phyloP scores from a whole-genome alignment of 2,888 invertebrate genomes.

The Aphodius sticticus region DNA sequence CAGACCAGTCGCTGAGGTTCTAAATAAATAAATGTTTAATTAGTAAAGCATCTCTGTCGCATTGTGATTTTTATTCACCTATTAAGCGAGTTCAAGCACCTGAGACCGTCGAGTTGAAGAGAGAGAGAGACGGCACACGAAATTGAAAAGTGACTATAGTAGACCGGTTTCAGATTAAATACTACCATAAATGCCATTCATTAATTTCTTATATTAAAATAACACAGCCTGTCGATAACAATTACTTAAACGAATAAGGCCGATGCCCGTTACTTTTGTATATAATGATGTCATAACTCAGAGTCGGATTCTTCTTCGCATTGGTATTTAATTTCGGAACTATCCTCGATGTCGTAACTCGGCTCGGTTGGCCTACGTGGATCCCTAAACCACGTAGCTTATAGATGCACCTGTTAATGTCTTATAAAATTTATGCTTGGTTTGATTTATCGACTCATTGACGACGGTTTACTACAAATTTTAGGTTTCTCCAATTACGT shows the following conservation, averaged over 20 bases:
- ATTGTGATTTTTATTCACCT: constrained; percentile 22
- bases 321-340: neutral
- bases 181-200: constrained; percentile 23
- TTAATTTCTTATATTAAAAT: constrained; percentile 19
- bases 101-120: constrained; percentile 11
- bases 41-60: constrained; percentile 13
- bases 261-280: neutral
- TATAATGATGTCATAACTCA: constrained; percentile 4
- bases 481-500: neutral
- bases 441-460: constrained; percentile 4
- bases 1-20: neutral
- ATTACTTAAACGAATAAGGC: constrained; percentile 9
- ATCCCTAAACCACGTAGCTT: neutral
- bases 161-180: constrained; percentile 22
- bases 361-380: neutral
- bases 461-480: neutral
- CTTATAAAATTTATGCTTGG: neutral
- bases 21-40: constrained; percentile 5
- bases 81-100: constrained; percentile 23
- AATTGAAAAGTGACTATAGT: constrained; percentile 6
- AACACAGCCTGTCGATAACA: constrained; percentile 18
- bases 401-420: constrained; percentile 4
- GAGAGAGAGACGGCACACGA: constrained; percentile 11
- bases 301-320: neutral
- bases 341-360: neutral